These are phyloP conservation scores for Drosophila picticornis DNA, from an alignment of 2,888 invertebrate species.

Conservation along the genomic window DNA sequence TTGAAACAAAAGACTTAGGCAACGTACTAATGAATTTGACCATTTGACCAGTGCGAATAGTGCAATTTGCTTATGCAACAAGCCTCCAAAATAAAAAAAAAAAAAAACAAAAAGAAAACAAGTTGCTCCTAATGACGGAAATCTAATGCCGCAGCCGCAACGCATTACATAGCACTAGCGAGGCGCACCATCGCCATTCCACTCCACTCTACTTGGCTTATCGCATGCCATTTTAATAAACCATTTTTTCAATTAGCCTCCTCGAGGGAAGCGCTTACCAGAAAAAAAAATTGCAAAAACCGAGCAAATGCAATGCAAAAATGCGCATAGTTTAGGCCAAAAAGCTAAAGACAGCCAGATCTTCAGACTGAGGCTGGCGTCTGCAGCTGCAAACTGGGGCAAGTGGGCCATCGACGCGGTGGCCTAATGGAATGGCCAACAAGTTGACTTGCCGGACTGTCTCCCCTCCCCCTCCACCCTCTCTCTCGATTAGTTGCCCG, in stretches of 20 bases:
- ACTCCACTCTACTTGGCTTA: constrained; percentile 28
- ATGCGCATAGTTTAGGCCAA: constrained; percentile 60
- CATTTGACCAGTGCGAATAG: constrained; percentile 13
- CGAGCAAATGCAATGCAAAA: constrained; percentile 56
- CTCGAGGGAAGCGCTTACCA: constrained; percentile 30
- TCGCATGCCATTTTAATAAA: constrained; percentile 73
- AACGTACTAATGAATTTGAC: constrained; percentile 50
- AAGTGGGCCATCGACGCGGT: constrained; percentile 60
- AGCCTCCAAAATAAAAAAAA: constrained; percentile 6
- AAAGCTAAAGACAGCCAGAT: constrained; percentile 31
- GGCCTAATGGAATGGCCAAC: constrained; percentile 59
- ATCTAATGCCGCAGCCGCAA: constrained; percentile 56
- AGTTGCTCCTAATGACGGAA: constrained; percentile 75
- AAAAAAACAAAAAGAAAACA: constrained; percentile 53
- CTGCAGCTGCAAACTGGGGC: constrained; percentile 58
- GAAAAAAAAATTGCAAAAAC: constrained; percentile 21
- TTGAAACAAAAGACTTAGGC: constrained; percentile 66
- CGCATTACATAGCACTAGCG: background rate
- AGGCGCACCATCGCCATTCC: constrained; percentile 1
- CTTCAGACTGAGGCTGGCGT: constrained; percentile 5
- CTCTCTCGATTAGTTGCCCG: constrained; percentile 9
- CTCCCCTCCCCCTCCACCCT: background rate
- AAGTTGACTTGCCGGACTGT: constrained; percentile 35
- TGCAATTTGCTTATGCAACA: constrained; percentile 58
- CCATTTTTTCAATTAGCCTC: constrained; percentile 75